These are phyloP conservation scores for Drosophila ironensis DNA, from an alignment of 1,140 invertebrate species.

Conservation along the genomic window DNA sequence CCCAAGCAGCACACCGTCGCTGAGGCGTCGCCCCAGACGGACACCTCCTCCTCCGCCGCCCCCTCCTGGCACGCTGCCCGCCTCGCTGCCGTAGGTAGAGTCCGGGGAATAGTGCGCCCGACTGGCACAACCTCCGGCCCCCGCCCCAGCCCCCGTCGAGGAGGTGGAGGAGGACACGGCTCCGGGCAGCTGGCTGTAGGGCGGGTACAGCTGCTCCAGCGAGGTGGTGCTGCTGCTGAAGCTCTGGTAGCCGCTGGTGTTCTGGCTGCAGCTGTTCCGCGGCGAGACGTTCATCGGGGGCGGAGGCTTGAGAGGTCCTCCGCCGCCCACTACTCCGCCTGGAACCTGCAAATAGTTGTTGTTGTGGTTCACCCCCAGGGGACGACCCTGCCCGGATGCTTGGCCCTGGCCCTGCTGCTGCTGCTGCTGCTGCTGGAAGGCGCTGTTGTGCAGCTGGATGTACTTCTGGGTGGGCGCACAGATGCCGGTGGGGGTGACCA, in stretches of 20 bases:
- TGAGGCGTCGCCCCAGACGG: conserved; percentile 67
- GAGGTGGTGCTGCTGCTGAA: conserved; percentile 81
- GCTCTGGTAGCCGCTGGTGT: conserved; percentile 81
- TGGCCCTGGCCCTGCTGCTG: conserved; percentile 46
- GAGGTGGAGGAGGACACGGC: conserved; percentile 62
- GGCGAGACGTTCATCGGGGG: conserved; percentile 57
- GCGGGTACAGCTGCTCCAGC: conserved; percentile 78
- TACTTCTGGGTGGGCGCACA: conserved; percentile 78
- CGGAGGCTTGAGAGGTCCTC: conserved; percentile 22
- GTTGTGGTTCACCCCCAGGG: conserved; percentile 38
- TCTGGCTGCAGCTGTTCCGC: conserved; percentile 72
- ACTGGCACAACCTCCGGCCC: conserved; percentile 22
- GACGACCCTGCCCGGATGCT: conserved; percentile 14
- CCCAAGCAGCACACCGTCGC: conserved; percentile 74
- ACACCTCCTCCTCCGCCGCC: conserved; percentile 11
- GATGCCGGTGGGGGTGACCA: conserved; percentile 64
- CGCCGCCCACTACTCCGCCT: neutral
- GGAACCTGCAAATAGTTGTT: conserved; percentile 70
- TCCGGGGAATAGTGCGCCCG: conserved; percentile 70
- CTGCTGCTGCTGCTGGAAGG: no score
- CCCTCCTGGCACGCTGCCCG: conserved; percentile 30
- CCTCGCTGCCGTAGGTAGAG: conserved; percentile 71
- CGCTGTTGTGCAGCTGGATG: conserved; percentile 68
- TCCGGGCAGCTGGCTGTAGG: conserved; percentile 51
- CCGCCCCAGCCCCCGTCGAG: no score